Conservation (phyloP, 2,888 invertebrate species). For the Polydrusus cervinus region DNA sequence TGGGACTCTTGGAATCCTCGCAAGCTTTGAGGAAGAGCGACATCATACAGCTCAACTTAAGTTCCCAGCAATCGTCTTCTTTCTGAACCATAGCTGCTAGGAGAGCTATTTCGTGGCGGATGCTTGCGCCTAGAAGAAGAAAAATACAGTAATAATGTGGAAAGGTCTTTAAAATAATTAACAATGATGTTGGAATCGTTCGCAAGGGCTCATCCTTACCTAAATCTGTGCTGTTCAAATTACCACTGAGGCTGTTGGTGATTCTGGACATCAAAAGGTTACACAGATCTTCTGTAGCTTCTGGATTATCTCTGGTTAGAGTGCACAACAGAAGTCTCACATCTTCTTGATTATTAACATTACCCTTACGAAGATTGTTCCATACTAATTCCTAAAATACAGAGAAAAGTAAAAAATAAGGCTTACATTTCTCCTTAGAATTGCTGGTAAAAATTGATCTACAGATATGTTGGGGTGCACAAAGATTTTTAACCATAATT, state of each 20-base stretch:
- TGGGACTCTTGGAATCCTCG: constrained; percentile 84
- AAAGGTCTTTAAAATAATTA: too few relatives aligned
- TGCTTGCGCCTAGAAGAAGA: constrained; percentile 77
- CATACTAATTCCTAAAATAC: constrained; percentile 74
- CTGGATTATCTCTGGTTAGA: constrained; percentile 89
- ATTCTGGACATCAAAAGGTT: constrained; percentile 87
- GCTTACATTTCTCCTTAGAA: too few relatives aligned
- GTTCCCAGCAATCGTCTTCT: constrained; percentile 97
- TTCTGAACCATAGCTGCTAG: constrained; percentile 91
- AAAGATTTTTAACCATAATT: too few relatives aligned
- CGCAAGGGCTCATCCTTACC: constrained; percentile 36
- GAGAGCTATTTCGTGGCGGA: constrained; percentile 92
- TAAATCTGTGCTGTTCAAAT: constrained; percentile 83
- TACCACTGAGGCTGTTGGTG: constrained; percentile 83
- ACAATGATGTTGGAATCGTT: background rate
- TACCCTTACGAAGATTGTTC: constrained; percentile 88
- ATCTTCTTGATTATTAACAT: constrained; percentile 87
- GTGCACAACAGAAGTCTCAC: constrained; percentile 91
- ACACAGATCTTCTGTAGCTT: constrained; percentile 89
- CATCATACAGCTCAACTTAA: constrained; percentile 90
- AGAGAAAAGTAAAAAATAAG: background rate
- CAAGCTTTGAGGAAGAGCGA: constrained; percentile 88
- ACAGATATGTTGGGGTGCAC: too few relatives aligned
- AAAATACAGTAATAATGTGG: too few relatives aligned
- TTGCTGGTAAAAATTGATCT: too few relatives aligned